Conservation (phyloP, 2,888 invertebrate genomes). For the Nasonovia ribisnigri region DNA sequence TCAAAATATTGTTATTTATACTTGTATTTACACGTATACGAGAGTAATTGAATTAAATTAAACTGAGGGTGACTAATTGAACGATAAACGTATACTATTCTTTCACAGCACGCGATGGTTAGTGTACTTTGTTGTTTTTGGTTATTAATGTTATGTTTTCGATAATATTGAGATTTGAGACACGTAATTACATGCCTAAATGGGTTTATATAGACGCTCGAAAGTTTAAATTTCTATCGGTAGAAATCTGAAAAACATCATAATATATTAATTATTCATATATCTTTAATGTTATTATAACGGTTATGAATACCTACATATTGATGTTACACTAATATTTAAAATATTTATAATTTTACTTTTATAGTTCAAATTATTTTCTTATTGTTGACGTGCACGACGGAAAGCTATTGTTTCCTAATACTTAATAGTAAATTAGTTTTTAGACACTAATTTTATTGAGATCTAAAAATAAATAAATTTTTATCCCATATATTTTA, state of each 20-base stretch:
- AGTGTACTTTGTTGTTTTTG: not conserved
- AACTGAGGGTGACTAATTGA: not conserved
- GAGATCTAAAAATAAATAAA: not conserved
- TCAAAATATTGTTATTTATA: not conserved
- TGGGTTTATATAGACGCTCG: not conserved
- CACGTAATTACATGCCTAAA: not conserved
- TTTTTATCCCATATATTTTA: not conserved
- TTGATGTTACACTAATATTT: not conserved
- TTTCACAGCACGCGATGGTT: not conserved
- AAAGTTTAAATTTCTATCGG: not conserved
- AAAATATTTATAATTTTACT: not conserved
- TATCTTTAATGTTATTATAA: not conserved
- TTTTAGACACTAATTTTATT: not conserved
- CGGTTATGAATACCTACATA: not conserved
- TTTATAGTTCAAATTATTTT: not conserved
- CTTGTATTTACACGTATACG: too few species aligned
- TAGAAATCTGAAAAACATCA: not conserved
- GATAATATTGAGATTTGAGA: not conserved
- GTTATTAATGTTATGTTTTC: not conserved
- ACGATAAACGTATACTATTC: not conserved
- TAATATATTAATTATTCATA: too few species aligned
- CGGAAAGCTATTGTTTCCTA: not conserved
- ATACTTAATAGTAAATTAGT: not conserved
- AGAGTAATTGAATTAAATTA: not conserved
- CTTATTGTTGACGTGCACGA: not conserved